Percentiles rank a stretch among this genome's conserved stretches.
Conservation (phyloP, 2,797 vertebrate genomes). For the Lates japonicus region DNA sequence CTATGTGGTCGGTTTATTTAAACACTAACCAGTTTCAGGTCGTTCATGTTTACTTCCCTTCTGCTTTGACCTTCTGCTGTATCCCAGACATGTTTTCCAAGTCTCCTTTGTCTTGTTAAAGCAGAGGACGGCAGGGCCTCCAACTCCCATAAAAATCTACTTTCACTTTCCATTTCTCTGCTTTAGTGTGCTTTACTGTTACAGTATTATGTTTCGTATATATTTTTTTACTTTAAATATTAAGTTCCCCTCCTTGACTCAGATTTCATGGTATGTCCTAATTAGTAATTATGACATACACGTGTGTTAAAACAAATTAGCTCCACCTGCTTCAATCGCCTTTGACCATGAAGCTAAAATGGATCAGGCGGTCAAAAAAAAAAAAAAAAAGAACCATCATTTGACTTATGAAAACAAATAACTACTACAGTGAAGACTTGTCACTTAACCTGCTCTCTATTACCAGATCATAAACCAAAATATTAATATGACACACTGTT, state of each 20-base stretch:
- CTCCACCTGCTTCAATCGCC: neutral
- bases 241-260: neutral
- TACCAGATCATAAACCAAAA: neutral
- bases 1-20: too few species aligned
- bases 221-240: neutral
- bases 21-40: neutral
- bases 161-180: constrained; percentile 49
- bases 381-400: neutral
- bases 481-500: rapidly evolving
- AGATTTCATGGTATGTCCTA: rapidly evolving
- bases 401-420: neutral
- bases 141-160: neutral
- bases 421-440: neutral
- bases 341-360: neutral
- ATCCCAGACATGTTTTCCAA: neutral
- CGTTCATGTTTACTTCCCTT: neutral
- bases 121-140: too few species aligned
- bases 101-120: neutral
- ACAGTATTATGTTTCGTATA: constrained; percentile 5
- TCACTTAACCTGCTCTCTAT: too few species aligned
- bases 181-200: too few species aligned
- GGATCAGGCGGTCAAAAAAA: constrained; percentile 4
- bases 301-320: neutral
- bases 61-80: neutral
- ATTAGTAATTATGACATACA: too few species aligned